A percentile compares a stretch with the other conserved stretches of the same genome.
These are phyloP conservation scores for Periophthalmodon schlosseri DNA, from an alignment of 2,113 vertebrate genomes.

Conservation along the genomic window DNA sequence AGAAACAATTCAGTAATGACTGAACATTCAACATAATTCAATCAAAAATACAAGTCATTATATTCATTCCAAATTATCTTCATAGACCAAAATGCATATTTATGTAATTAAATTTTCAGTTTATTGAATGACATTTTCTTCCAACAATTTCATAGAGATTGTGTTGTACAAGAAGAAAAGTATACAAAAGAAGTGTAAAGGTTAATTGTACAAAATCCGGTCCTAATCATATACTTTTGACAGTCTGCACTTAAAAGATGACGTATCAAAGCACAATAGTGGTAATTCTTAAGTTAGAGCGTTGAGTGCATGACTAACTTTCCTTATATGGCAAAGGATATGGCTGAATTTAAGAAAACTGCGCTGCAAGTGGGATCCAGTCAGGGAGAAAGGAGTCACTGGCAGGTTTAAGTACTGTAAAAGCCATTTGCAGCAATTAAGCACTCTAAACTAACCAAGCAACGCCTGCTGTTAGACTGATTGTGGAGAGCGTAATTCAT, in stretches of 20 bases:
- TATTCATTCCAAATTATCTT: background rate
- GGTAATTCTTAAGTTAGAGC: background rate
- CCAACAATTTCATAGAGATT: background rate
- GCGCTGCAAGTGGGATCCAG: background rate
- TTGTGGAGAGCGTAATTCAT: conserved; percentile 12
- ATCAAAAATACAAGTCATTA: background rate
- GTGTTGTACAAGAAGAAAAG: background rate
- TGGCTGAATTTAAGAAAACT: background rate
- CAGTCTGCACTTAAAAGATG: background rate
- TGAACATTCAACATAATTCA: background rate
- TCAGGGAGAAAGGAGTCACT: background rate
- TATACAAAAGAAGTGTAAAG: background rate
- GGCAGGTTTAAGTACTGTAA: background rate
- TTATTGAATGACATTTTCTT: background rate
- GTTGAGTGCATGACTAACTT: conserved; percentile 4
- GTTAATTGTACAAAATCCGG: background rate
- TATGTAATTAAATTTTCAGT: background rate
- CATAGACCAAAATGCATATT: background rate
- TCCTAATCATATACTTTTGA: conserved; percentile 1
- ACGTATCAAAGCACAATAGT: background rate
- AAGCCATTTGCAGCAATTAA: conserved; percentile 18
- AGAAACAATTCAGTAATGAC: conserved; percentile 10
- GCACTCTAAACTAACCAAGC: background rate
- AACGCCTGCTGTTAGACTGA: conserved; percentile 13
- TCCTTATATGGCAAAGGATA: background rate